A percentile compares a stretch with the other conserved stretches of the same genome.
phyloP scores from a whole-genome alignment of 2,113 vertebrate species.

The Bubo scandiacus region DNA sequence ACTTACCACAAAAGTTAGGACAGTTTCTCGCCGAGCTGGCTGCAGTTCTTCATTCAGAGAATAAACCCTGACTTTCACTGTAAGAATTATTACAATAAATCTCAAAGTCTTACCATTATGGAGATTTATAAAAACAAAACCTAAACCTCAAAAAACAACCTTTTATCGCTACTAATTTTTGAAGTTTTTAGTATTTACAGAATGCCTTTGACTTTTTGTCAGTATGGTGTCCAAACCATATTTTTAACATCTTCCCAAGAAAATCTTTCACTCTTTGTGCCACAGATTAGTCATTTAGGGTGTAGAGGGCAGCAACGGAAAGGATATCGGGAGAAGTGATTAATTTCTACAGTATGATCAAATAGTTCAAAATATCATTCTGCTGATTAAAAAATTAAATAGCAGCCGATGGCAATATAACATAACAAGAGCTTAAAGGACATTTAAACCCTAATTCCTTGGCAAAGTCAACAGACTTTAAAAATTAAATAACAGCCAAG shows the following conservation, averaged over 20 bases:
- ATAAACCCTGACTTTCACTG: slow-evolving; percentile 87
- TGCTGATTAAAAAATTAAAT: background rate
- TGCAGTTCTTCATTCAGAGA: slow-evolving; percentile 88
- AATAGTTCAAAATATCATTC: background rate
- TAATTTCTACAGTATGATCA: background rate
- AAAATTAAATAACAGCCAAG: background rate
- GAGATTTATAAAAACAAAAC: background rate
- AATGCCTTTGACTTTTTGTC: background rate
- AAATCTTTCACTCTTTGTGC: background rate
- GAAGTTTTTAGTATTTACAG: background rate
- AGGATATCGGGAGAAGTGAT: background rate
- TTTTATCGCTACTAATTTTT: background rate
- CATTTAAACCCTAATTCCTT: background rate
- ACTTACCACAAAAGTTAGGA: slow-evolving; percentile 83
- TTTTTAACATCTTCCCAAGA: background rate
- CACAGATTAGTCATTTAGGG: background rate
- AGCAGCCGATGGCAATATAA: background rate
- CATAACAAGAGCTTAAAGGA: background rate
- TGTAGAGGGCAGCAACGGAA: background rate
- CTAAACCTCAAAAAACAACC: background rate
- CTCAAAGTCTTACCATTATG: background rate
- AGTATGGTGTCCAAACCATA: no score
- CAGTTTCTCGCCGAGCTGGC: slow-evolving; percentile 79
- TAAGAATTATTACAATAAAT: slow-evolving; percentile 7
- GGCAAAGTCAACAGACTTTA: background rate